Evolutionary conservation across 2,113 vertebrate species (phyloP).

Genomic region (Prionailurus viverrinus): DNA sequence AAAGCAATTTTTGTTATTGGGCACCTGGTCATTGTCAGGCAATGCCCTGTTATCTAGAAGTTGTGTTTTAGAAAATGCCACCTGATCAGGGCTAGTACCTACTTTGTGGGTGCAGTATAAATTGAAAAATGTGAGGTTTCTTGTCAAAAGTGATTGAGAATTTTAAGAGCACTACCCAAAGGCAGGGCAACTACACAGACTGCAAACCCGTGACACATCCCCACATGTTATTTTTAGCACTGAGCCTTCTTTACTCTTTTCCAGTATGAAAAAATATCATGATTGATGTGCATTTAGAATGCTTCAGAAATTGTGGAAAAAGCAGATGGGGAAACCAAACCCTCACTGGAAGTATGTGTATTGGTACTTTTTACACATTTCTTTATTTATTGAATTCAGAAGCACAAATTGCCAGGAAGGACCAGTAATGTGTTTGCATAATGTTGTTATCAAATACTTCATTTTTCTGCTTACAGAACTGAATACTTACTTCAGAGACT

Average conservation of each 20-base stretch:
- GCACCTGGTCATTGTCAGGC: not conserved
- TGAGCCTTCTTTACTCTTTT: not conserved
- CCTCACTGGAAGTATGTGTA: not conserved
- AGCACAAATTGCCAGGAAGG: not conserved
- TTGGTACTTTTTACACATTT: not conserved
- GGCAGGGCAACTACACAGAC: not conserved
- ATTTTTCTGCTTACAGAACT: not conserved
- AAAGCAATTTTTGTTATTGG: not conserved
- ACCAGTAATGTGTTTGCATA: not conserved
- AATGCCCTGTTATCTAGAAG: not conserved
- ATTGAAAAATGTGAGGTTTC: not conserved
- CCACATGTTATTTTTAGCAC: not conserved
- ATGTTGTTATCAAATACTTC: not conserved
- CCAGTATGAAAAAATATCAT: not conserved
- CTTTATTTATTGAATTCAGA: slow-evolving; percentile 37
- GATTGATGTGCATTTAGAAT: not conserved
- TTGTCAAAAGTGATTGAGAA: not conserved
- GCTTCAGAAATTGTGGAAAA: not conserved
- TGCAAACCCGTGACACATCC: not conserved
- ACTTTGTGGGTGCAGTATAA: not conserved
- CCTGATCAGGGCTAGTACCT: too few relatives aligned
- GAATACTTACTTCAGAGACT: not conserved
- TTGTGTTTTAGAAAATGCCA: not conserved
- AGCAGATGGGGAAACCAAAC: not conserved
- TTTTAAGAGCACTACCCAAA: not conserved